phyloP scores from a whole-genome alignment of 2,888 invertebrate species.

The Hydroisotoma schaefferi region DNA sequence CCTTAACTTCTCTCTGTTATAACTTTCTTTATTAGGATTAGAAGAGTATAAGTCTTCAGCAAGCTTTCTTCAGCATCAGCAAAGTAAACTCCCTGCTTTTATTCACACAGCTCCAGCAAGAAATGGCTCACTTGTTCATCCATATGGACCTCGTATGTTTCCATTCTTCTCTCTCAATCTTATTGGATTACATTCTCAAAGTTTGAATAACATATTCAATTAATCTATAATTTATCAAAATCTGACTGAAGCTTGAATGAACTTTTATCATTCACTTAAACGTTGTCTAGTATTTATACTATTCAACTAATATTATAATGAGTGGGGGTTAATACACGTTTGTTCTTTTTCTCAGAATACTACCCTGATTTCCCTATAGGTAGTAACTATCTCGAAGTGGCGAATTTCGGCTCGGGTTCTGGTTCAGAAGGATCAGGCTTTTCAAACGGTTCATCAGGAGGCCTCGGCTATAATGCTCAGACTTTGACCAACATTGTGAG shows the following conservation, averaged over 20 bases:
- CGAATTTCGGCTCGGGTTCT: slow-evolving; percentile 15
- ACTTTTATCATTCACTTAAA: too few relatives aligned
- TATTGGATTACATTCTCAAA: background rate
- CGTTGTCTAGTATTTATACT: too few relatives aligned
- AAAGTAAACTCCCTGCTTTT: slow-evolving; percentile 46
- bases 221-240: slow-evolving; percentile 22
- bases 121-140: slow-evolving; percentile 39
- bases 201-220: background rate
- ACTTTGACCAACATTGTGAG: slow-evolving; percentile 24
- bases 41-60: slow-evolving; percentile 36
- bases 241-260: background rate
- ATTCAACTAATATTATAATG: background rate
- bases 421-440: slow-evolving; percentile 16
- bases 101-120: slow-evolving; percentile 42
- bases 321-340: background rate
- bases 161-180: background rate
- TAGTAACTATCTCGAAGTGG: slow-evolving; percentile 16
- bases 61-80: slow-evolving; percentile 38
- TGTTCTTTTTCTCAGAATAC: slow-evolving; percentile 7
- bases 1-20: background rate
- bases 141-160: slow-evolving; percentile 46
- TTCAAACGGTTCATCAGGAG: slow-evolving; percentile 19
- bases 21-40: slow-evolving; percentile 5
- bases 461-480: slow-evolving; percentile 13
- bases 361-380: background rate